Evolutionary conservation across 2,888 invertebrate species (phyloP), one percentile per base, ranked within the genome.

Genomic region (Mimas tiliae): DNA sequence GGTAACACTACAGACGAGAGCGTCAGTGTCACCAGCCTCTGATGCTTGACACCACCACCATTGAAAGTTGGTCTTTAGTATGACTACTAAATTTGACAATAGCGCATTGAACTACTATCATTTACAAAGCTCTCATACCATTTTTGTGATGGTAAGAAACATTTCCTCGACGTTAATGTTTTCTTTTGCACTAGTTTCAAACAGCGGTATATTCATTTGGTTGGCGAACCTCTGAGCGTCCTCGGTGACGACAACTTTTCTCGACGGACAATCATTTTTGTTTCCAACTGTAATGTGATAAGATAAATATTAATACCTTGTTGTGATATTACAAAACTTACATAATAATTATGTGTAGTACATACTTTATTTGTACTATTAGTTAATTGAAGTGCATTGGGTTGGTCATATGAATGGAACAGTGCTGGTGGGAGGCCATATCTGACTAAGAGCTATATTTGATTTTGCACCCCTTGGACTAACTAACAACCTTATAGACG

Each of bases 101-200:
- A n/a, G 27, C 27, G 27, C 27, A 27, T 27, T 27, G 1, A 27
- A 27, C 4, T 27, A 1, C 27, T 27, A 27, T 27, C 27, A 4
- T 27, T 4, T 27, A 45, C 0, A 45, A 11, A 45, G 14, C 8
- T 16, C n/a, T 21, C 62, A 86, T 80, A 94, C 94, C 94, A 94
- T 94, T 93, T 94, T 94, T 68, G 96, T 96, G 79, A 96, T 95
- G 74, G 95, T 95, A 84, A 96, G 93, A 89, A 96, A 96, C 96
- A 99, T 99, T 94, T 99, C 99, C 94, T 99, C 99, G 67, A 99
- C 99, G 94, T 99, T 99, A 81, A 98, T 96, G 92, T 99, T 99
- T 88, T 99, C 99, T 94, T 99, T 99, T 86, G 99, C 99, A 85
- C 98, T 99, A 72, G 99, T 99, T 94, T 99, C 99, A 91, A 98